Base-by-base conservation (phyloP, 2,797 vertebrate genomes). In the Eulemur coronatus region DNA sequence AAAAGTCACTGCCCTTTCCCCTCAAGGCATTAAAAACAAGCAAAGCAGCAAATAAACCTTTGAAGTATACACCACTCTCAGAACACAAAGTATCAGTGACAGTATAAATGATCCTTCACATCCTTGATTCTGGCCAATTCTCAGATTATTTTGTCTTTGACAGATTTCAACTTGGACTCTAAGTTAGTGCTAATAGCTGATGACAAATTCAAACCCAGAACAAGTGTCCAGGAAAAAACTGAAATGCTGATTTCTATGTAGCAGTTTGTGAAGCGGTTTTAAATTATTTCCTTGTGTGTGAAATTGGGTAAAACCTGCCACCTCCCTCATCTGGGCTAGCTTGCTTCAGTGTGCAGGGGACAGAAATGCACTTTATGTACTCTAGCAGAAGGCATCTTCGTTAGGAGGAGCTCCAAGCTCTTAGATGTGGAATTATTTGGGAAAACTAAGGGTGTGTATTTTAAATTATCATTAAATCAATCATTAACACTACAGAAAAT, bases 181-280 rank as follows among this genome's bases (percentile, higher is more conserved):
- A 61, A 88, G 35, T 55, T 17, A 81, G 33, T 38, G 14, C 85
- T 73, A 69, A 82, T 14, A 96, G 65, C 38, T 70, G 26, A 72
- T 92, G 80, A 50, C 87, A 86, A 75, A 94, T 30, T 61, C 50
- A 87, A 94, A 85, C 43, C n/a, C 33, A 79, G 87, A 91, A 30
- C 26, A 80, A 61, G 35, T 17, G 41, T 79, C 82, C 61, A 84
- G 67, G 80, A 63, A 59, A 85, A 95, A 79, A 52, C 2, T 11
- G 46, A 84, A 72, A 82, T 93, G 70, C 22, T 69, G 89, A 95
- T 93, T 91, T 80, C 95, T 75, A 61, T 43, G 59, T 8, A 78
- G 84, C 67, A 75, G 46, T n/a, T 72, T 28, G 72, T 18, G 15
- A 81, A 92, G 50, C 1, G 3, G 48, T 67, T 87, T 94, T 30